Evolutionary conservation across 2,113 vertebrate species (phyloP).

Genomic region (Pseudorasbora parva): DNA sequence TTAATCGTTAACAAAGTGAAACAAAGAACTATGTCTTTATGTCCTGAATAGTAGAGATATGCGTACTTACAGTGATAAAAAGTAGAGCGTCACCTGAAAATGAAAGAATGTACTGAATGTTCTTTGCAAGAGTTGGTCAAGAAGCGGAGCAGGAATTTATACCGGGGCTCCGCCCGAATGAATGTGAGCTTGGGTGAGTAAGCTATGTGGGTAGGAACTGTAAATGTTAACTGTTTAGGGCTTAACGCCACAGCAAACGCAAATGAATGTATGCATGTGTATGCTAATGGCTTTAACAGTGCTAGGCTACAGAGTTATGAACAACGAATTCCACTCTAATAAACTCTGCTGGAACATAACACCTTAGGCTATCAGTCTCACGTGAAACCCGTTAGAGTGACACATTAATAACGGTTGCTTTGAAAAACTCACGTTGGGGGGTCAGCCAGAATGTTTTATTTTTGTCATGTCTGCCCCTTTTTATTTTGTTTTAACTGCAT

Average conservation of each 20-base stretch:
- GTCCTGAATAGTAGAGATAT: neutral
- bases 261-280: neutral
- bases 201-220: neutral
- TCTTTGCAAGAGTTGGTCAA: neutral
- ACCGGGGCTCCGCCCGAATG: conserved; percentile 42
- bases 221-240: neutral
- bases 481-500: too few species aligned
- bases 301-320: neutral
- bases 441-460: too few species aligned
- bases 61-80: conserved; percentile 12
- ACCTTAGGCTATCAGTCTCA: neutral
- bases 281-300: neutral
- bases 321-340: neutral
- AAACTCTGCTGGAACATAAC: neutral
- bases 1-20: neutral
- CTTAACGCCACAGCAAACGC: neutral
- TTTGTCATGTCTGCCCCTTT: too few species aligned
- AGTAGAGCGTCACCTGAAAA: neutral
- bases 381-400: neutral
- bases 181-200: neutral
- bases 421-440: too few species aligned
- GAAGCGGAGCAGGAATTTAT: conserved; percentile 41
- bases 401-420: too few species aligned
- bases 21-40: too few species aligned
- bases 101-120: neutral